Percentiles rank a stretch among this genome's conserved stretches.
Evolutionary conservation across 2,888 invertebrate genomes (phyloP).

Genomic region (Tetragonisca angustula): DNA sequence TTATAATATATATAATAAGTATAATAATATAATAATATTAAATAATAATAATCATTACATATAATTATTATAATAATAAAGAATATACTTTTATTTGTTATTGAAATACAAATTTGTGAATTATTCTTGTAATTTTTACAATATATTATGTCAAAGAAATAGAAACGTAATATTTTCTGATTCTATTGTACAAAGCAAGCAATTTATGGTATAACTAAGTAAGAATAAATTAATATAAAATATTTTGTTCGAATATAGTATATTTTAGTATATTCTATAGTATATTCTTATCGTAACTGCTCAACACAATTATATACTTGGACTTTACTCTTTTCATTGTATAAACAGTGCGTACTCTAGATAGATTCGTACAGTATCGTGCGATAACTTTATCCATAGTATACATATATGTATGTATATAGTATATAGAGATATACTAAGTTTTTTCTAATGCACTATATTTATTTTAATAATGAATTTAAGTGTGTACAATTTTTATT

Average conservation of each 20-base stretch:
- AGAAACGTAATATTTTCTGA: too few relatives aligned
- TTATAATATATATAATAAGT: too few relatives aligned
- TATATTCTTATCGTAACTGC: constrained; percentile 47
- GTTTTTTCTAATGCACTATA: not conserved
- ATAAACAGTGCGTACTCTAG: constrained; percentile 62
- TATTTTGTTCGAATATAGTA: not conserved
- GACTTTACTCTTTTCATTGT: constrained; percentile 69
- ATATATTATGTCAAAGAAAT: not conserved
- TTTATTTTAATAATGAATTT: not conserved
- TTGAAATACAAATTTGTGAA: not conserved
- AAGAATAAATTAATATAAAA: constrained; percentile 6
- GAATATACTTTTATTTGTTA: not conserved
- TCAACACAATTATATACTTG: constrained; percentile 39
- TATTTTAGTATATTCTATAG: not conserved
- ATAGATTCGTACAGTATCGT: constrained; percentile 9
- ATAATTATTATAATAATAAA: not conserved
- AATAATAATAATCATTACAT: not conserved
- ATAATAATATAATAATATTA: too few relatives aligned
- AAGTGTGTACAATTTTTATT: not conserved
- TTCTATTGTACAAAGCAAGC: too few relatives aligned
- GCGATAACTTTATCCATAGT: constrained; percentile 25
- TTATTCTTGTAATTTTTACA: not conserved
- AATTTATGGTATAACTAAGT: too few relatives aligned
- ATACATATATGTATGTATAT: not conserved
- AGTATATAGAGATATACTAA: too few relatives aligned